These are phyloP conservation scores for Aramus guarauna DNA, from an alignment of 2,113 vertebrate species.

Conservation along the genomic window DNA sequence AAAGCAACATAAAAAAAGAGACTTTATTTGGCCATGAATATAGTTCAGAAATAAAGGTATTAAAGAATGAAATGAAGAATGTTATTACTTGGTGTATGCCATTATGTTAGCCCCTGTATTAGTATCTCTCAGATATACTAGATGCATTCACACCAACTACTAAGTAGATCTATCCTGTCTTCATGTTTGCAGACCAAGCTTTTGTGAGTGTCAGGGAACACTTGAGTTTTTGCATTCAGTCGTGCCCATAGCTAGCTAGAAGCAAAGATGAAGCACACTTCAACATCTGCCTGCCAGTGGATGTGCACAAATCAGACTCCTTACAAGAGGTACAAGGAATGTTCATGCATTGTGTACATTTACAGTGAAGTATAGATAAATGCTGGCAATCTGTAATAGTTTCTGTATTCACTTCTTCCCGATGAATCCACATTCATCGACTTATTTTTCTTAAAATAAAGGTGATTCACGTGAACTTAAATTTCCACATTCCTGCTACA, in stretches of 20 bases:
- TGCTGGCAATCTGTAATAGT: not conserved
- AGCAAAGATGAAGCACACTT: not conserved
- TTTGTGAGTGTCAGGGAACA: not conserved
- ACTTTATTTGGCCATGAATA: not conserved
- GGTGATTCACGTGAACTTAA: not conserved
- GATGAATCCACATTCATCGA: accelerated
- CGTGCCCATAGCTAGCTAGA: accelerated
- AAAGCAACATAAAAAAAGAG: not conserved
- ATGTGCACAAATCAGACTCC: not conserved
- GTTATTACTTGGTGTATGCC: not conserved
- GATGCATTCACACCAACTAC: not conserved
- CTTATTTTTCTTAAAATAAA: not conserved
- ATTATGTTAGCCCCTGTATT: not conserved
- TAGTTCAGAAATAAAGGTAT: not conserved
- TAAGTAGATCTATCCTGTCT: not conserved
- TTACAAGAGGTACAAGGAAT: not conserved
- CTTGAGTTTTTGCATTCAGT: not conserved
- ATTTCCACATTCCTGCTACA: not conserved
- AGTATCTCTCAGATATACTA: not conserved
- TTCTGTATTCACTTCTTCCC: not conserved
- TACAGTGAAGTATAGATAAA: not conserved
- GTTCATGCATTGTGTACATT: not conserved
- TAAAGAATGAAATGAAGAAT: not conserved
- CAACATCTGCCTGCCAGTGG: not conserved
- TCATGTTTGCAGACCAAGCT: not conserved